A percentile compares a stretch with the other conserved stretches of the same genome.
Evolutionary conservation across 2,797 vertebrate genomes (phyloP).

Genomic region (Thripadectes ignobilis): DNA sequence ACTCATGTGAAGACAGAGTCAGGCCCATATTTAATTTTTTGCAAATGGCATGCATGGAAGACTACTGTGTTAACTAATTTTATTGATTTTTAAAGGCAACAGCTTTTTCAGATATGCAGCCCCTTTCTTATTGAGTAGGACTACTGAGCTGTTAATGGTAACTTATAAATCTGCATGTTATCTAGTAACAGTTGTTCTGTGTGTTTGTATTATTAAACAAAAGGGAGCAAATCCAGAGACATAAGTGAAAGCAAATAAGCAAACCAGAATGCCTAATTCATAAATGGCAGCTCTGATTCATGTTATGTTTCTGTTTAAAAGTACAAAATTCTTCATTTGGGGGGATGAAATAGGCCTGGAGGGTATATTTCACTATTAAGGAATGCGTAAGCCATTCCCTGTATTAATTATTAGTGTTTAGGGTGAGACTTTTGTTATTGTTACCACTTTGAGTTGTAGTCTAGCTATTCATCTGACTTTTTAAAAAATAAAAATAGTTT

Average conservation of each 20-base stretch:
- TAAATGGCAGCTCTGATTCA: not conserved
- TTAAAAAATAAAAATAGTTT: not conserved
- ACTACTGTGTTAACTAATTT: not conserved
- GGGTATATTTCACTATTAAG: not conserved
- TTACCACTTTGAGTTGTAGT: not conserved
- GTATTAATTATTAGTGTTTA: not conserved
- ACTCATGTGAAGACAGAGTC: fast-evolving
- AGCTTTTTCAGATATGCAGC: not conserved
- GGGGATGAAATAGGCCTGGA: not conserved
- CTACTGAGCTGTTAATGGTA: not conserved
- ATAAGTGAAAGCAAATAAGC: not conserved
- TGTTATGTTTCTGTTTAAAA: not conserved
- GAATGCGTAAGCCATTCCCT: not conserved
- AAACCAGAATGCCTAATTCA: not conserved
- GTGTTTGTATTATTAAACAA: not conserved
- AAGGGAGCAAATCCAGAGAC: not conserved
- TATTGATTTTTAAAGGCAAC: conserved; percentile 1
- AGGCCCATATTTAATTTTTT: not conserved
- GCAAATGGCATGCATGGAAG: not conserved
- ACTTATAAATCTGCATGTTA: not conserved
- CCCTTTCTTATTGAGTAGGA: not conserved
- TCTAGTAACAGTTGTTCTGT: not conserved
- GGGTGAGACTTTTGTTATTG: fast-evolving
- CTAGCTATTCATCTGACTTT: not conserved
- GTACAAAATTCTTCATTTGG: not conserved